Percentiles rank a stretch among this genome's conserved stretches.
These are phyloP conservation scores for Smithornis capensis DNA, from an alignment of 2,113 vertebrate genomes.

Conservation along the genomic window DNA sequence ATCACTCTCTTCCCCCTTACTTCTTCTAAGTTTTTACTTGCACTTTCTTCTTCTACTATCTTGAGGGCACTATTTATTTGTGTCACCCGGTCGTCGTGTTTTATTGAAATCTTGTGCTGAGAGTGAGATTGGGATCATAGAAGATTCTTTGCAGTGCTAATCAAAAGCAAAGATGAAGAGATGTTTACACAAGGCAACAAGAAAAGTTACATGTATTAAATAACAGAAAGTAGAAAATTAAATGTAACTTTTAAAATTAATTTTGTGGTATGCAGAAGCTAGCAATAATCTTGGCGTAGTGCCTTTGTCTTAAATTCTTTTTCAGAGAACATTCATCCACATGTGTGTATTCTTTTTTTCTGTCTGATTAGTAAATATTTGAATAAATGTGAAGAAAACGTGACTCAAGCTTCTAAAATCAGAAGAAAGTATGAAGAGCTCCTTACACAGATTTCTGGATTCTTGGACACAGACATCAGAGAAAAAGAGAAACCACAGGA, in stretches of 20 bases:
- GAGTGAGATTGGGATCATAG: background rate
- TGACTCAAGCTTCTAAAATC: slow-evolving; percentile 53
- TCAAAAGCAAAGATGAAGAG: background rate
- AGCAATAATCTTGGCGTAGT: background rate
- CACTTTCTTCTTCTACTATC: background rate
- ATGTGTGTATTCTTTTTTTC: background rate
- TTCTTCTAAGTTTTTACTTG: background rate
- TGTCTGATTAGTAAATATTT: slow-evolving; percentile 66
- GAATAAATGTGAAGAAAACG: slow-evolving; percentile 68
- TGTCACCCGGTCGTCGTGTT: background rate
- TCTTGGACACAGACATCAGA: slow-evolving; percentile 58
- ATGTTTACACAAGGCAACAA: background rate
- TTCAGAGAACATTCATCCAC: background rate
- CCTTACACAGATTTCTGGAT: slow-evolving; percentile 66
- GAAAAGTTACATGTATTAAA: background rate
- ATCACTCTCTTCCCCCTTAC: background rate
- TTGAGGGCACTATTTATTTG: background rate
- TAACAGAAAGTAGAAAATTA: background rate
- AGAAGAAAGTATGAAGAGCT: slow-evolving; percentile 69
- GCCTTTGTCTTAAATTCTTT: background rate
- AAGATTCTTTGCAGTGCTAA: background rate
- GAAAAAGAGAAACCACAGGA: slow-evolving; percentile 66
- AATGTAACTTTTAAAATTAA: background rate
- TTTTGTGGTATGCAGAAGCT: background rate
- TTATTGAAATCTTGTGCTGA: background rate